Percentiles rank a stretch among this genome's conserved stretches.
Conservation (phyloP, 2,888 invertebrate genomes). For the Xanthia icteritia region DNA sequence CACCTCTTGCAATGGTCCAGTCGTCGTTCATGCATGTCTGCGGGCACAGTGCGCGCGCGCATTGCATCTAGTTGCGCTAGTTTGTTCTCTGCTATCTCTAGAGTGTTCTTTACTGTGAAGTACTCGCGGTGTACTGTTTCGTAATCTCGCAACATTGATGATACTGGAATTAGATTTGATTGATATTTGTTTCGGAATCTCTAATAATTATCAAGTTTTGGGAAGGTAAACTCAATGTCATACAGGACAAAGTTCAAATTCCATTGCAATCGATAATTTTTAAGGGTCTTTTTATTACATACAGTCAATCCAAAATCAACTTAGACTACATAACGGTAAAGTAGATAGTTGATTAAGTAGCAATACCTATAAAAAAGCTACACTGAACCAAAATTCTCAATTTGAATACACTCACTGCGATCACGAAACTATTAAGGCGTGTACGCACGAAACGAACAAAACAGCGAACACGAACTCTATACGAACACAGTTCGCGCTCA, state of each 20-base stretch:
- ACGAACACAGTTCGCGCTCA: too few species aligned
- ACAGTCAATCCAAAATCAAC: not conserved
- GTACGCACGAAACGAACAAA: too few species aligned
- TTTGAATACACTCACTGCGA: not conserved
- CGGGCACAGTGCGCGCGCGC: slow-evolving; percentile 90
- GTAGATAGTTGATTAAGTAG: not conserved
- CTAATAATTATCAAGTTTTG: not conserved
- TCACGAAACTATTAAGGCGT: too few species aligned
- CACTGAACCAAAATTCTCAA: not conserved
- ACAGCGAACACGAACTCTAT: too few species aligned
- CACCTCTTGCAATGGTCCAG: slow-evolving; percentile 94
- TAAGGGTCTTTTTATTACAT: not conserved
- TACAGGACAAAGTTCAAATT: not conserved
- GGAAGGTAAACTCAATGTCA: not conserved
- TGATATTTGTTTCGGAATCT: not conserved
- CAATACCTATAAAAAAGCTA: not conserved
- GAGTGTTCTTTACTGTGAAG: slow-evolving; percentile 89
- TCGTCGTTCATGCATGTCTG: slow-evolving; percentile 92
- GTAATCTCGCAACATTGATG: slow-evolving; percentile 92
- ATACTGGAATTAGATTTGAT: slow-evolving; percentile 79
- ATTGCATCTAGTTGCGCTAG: slow-evolving; percentile 90
- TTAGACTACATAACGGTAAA: not conserved
- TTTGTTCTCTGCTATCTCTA: slow-evolving; percentile 91
- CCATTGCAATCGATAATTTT: not conserved
- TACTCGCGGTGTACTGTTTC: slow-evolving; percentile 92